Conservation (phyloP, 35 echinoderm and acorn worm genomes). For the Acanthaster planci region DNA sequence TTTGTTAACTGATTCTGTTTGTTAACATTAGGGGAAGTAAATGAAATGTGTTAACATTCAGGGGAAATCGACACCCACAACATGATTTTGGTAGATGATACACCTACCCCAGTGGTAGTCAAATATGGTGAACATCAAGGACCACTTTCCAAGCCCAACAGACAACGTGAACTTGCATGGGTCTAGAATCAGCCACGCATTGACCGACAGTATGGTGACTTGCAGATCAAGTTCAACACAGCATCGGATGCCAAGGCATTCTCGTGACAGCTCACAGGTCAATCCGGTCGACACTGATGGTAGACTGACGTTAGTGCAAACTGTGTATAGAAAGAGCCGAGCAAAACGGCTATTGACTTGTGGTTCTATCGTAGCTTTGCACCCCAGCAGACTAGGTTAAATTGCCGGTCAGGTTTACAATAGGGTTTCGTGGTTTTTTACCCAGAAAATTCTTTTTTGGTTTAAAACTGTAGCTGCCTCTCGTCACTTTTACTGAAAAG, state of each 20-base stretch:
- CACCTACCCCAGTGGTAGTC: slow-evolving; percentile 43
- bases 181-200: slow-evolving; percentile 1
- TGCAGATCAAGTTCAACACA: slow-evolving; percentile 32
- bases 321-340: too few species aligned
- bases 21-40: neutral
- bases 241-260: slow-evolving; percentile 31
- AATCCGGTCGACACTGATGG: neutral
- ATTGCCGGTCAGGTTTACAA: too few species aligned
- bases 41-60: neutral
- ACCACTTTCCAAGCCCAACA: slow-evolving; percentile 27
- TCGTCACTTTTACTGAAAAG: too few species aligned
- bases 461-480: too few species aligned
- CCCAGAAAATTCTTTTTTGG: too few species aligned
- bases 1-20: neutral
- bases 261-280: slow-evolving; percentile 3
- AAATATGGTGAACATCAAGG: slow-evolving; percentile 11
- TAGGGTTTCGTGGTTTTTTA: too few species aligned
- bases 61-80: neutral
- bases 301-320: neutral
- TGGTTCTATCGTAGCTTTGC: too few species aligned
- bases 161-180: slow-evolving; percentile 27
- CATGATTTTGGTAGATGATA: neutral
- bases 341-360: too few species aligned
- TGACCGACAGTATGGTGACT: neutral
- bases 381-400: too few species aligned